A percentile compares a stretch with the other conserved stretches of the same genome.
phyloP scores from a whole-genome alignment of 1,140 invertebrate species.

The Pinna nobilis region DNA sequence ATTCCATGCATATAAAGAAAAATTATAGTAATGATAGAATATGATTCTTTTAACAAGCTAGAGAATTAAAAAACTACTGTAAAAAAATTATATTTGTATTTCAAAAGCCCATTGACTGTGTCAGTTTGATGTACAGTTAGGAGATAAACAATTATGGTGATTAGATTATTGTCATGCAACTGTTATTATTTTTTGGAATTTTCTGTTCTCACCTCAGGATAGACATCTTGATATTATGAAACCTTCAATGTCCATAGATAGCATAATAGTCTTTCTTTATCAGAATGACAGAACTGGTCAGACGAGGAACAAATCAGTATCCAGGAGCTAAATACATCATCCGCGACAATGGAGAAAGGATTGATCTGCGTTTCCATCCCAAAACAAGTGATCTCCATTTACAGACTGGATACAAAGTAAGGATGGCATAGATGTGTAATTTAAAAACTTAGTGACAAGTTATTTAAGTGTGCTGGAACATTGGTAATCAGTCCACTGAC shows the following conservation, averaged over 20 bases:
- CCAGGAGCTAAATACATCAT: constrained; percentile 99
- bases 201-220: too few relatives aligned
- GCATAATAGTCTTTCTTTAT: constrained; percentile 43
- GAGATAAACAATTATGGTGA: too few relatives aligned
- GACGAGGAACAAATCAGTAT: constrained; percentile 97
- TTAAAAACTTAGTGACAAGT: neutral
- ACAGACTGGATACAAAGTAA: constrained; percentile 95
- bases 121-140: too few relatives aligned
- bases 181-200: too few relatives aligned
- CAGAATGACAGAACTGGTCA: constrained; percentile 97
- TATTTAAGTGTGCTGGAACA: too few relatives aligned
- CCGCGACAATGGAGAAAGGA: constrained; percentile 97
- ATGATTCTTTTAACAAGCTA: neutral
- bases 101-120: too few relatives aligned
- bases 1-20: too few relatives aligned
- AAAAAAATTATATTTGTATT: too few relatives aligned
- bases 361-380: constrained; percentile 98
- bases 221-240: too few relatives aligned
- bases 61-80: neutral
- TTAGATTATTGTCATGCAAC: too few relatives aligned
- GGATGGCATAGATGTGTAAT: neutral
- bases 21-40: neutral
- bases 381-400: constrained; percentile 98
- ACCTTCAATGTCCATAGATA: too few relatives aligned
- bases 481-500: too few relatives aligned